A percentile compares a stretch with the other conserved stretches of the same genome.
Evolutionary conservation across 1,140 invertebrate genomes (phyloP).

Genomic region (Cherax destructor): DNA sequence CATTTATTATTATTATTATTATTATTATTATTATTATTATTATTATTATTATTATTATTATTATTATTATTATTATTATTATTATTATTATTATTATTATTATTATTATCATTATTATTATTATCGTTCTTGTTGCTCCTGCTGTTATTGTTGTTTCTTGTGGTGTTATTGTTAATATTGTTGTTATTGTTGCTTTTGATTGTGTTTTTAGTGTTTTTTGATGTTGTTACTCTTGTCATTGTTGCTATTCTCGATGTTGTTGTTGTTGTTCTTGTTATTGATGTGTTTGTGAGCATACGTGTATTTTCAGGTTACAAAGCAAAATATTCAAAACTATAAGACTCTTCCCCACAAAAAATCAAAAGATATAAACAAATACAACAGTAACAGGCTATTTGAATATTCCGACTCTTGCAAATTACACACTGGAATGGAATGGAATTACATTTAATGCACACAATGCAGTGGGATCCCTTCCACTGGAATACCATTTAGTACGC

Average conservation of each 20-base stretch:
- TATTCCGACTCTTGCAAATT: too few species aligned
- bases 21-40: background rate
- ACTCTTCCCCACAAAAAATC: too few species aligned
- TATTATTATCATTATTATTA: background rate
- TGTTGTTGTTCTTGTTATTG: background rate
- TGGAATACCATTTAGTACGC: too few species aligned
- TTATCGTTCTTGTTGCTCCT: background rate
- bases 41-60: background rate
- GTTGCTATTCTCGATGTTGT: too few species aligned
- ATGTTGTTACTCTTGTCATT: background rate
- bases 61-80: background rate
- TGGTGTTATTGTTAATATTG: background rate
- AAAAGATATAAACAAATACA: too few species aligned
- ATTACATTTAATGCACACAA: too few species aligned
- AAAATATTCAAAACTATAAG: too few species aligned
- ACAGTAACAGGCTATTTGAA: too few species aligned
- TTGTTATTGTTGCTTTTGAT: background rate
- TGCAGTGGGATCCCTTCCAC: too few species aligned
- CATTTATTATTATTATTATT: background rate
- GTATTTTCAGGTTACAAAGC: too few species aligned
- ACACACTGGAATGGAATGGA: too few species aligned
- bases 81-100: background rate
- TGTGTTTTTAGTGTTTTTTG: background rate
- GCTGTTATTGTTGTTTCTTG: background rate
- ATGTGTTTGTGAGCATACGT: too few species aligned